Evolutionary conservation across 2,113 vertebrate species (phyloP).

Genomic region (Melospiza melodia): DNA sequence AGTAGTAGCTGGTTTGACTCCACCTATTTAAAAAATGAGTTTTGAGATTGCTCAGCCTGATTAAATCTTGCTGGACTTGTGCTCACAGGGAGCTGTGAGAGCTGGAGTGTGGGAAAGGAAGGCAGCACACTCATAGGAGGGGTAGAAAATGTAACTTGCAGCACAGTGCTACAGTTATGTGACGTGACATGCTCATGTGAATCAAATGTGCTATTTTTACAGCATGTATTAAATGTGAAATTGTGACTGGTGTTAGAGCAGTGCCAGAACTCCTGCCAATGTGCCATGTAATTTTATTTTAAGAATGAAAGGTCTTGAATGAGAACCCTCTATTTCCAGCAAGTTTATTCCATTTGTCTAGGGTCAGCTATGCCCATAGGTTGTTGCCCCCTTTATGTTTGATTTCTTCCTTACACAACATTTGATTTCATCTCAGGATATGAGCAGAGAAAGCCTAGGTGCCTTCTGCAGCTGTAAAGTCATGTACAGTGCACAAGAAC

Average conservation of each 20-base stretch:
- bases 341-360: constrained; percentile 61
- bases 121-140: background rate
- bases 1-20: background rate
- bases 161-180: background rate
- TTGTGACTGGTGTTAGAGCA: constrained; percentile 29
- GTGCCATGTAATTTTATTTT: constrained; percentile 56
- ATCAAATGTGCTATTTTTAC: constrained; percentile 17
- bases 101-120: background rate
- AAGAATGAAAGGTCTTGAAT: constrained; percentile 50
- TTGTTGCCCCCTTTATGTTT: constrained; percentile 33
- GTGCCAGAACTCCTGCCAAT: constrained; percentile 36
- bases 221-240: constrained; percentile 36
- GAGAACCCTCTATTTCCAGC: constrained; percentile 47
- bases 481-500: background rate
- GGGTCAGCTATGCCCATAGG: constrained; percentile 42
- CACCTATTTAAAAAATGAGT: background rate
- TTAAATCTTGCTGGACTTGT: background rate
- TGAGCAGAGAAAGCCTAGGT: background rate
- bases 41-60: background rate
- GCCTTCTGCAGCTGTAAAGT: constrained; percentile 8
- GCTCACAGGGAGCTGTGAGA: background rate
- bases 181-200: constrained; percentile 11
- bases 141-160: background rate
- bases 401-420: constrained; percentile 42
- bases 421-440: constrained; percentile 52